Percentiles rank a stretch among this genome's conserved stretches.
phyloP scores from a whole-genome alignment of 1,140 invertebrate species.

The Drosophila ohnishii region DNA sequence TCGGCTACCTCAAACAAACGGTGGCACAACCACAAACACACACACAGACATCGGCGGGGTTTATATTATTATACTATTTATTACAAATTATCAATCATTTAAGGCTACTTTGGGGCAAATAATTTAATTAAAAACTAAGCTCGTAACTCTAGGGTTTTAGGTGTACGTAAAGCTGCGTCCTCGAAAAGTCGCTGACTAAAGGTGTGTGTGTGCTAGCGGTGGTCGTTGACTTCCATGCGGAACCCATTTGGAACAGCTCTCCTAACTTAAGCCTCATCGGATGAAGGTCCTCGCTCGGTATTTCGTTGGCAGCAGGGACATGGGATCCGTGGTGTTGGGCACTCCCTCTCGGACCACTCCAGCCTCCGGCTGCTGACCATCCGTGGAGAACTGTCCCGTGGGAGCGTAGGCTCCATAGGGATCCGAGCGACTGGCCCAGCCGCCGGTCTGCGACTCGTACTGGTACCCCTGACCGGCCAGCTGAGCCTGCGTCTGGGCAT shows the following conservation, averaged over 20 bases:
- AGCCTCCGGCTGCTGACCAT: constrained; percentile 16
- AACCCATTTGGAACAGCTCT: constrained; percentile 21
- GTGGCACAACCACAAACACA: constrained; percentile 1
- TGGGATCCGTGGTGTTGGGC: constrained; percentile 67
- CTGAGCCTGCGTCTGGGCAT: constrained; percentile 61
- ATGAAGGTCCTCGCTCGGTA: constrained; percentile 66
- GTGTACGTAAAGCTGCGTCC: constrained; percentile 68
- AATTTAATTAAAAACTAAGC: constrained; percentile 61
- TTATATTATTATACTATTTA: constrained; percentile 36
- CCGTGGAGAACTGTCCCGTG: constrained; percentile 39
- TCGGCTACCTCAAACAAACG: constrained; percentile 41
- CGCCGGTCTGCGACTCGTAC: constrained; percentile 51
- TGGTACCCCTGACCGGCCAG: constrained; percentile 53
- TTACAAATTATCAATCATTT: constrained; percentile 48
- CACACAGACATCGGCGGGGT: neutral
- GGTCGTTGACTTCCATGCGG: constrained; percentile 45
- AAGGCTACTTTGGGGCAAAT: constrained; percentile 61
- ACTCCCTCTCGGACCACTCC: constrained; percentile 39
- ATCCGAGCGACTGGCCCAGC: constrained; percentile 75
- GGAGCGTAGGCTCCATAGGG: constrained; percentile 67
- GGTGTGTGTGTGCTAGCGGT: constrained; percentile 51
- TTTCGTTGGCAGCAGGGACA: constrained; percentile 68
- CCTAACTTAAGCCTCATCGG: constrained; percentile 30
- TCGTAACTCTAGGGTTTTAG: constrained; percentile 59
- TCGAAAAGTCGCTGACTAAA: constrained; percentile 74